Evolutionary conservation across 2,888 invertebrate species (phyloP), one percentile per base, ranked within the genome.

Genomic region (Tolmerus cingulatus): DNA sequence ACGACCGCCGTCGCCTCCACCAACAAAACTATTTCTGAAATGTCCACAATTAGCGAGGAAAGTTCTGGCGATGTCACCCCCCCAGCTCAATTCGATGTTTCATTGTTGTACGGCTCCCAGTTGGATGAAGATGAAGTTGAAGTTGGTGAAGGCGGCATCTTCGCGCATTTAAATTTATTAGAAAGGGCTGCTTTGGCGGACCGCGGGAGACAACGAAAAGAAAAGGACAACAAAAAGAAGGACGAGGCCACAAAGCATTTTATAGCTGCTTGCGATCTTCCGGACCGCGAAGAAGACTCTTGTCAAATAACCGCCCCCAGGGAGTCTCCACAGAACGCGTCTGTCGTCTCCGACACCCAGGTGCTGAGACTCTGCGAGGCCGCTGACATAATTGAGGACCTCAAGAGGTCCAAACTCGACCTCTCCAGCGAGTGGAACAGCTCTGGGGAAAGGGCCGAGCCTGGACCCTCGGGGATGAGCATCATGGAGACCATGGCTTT

Each of bases 351-450:
- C 1, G 85, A 84, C 16, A 57, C 87, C 8, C 87, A 87, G 46
- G n/a, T 88, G 3, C 8, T 66, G 19, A 30, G 78, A 4, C 34
- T 79, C 0, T 88, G 88, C 34, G 78, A 88, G 40, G 87, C 87
- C 2, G 87, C 51, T 37, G 88, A 88, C 27, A 82, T 87, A 43
- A 77, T 87, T 9, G 66, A 78, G 16, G 87, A 87, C 12, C 23
- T 88, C 37, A 85, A 78, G 37, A 77, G 51, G 12, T 66, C 55
- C 30, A 37, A 78, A 5, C 40, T 87, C 12, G 66, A 66, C 27
- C 23, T 51, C 23, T 84, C 84, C n/a, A 85, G 79, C 4, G 74
- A 87, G 40, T 88, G 88, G 88, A 77, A 86, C 5, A 87, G 88
- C 77, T 85, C 88, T 14, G 5, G 2, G 9, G 16, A 16, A 14